Percentiles rank a stretch among this genome's conserved stretches.
These are phyloP conservation scores for Pangasianodon gigas DNA, from an alignment of 2,113 vertebrate species.

Conservation along the genomic window DNA sequence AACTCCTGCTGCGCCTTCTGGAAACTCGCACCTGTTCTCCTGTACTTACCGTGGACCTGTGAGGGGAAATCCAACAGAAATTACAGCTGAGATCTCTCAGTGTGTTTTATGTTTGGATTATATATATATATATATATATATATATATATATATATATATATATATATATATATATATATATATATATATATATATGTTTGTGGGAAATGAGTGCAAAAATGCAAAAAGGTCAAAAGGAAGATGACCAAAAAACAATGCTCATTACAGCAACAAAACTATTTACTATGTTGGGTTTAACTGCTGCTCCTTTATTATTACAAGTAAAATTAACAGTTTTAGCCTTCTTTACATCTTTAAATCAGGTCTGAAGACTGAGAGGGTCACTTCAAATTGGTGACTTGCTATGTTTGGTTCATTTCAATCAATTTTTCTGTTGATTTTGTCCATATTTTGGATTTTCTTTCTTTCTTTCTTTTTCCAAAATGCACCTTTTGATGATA, in stretches of 20 bases:
- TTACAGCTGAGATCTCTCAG: neutral
- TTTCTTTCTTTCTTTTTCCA: neutral
- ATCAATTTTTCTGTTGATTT: neutral
- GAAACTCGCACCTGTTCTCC: conserved; percentile 91
- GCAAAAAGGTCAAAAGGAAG: too few relatives aligned
- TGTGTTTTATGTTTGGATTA: neutral
- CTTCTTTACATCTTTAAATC: neutral
- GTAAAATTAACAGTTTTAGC: neutral
- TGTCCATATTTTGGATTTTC: neutral
- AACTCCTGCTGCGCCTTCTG: conserved; percentile 94
- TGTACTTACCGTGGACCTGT: conserved; percentile 91
- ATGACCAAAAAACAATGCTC: too few relatives aligned
- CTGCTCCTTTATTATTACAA: too few relatives aligned
- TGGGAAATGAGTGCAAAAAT: neutral
- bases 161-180: neutral
- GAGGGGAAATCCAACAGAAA: neutral
- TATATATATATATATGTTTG: too few relatives aligned
- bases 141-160: too few relatives aligned
- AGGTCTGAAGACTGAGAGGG: neutral
- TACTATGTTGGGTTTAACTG: too few relatives aligned
- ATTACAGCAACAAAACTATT: too few relatives aligned
- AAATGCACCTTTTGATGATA: neutral
- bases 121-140: neutral
- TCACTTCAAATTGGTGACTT: neutral
- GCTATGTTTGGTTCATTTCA: neutral